phyloP scores from a whole-genome alignment of 2,113 vertebrate species.

The Oplegnathus fasciatus region DNA sequence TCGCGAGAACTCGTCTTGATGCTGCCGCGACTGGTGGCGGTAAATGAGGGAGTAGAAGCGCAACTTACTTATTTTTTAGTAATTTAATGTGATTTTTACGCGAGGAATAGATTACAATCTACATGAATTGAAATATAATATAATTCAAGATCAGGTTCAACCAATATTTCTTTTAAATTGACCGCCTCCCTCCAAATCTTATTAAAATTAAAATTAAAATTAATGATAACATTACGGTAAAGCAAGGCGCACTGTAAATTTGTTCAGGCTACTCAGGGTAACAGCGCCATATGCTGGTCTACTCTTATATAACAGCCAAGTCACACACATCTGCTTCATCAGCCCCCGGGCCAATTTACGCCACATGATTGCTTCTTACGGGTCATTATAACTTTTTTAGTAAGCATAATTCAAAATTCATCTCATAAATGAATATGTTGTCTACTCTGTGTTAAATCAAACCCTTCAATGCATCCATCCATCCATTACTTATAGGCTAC shows the following conservation, averaged over 20 bases:
- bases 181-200: not conserved
- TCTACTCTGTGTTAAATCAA: slow-evolving; percentile 37
- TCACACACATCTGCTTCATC: slow-evolving; percentile 6
- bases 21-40: slow-evolving; percentile 1
- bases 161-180: not conserved
- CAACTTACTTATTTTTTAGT: not conserved
- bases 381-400: slow-evolving; percentile 55
- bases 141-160: rapidly evolving
- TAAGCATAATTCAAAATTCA: slow-evolving; percentile 38
- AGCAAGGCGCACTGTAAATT: slow-evolving; percentile 12
- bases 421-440: slow-evolving; percentile 9
- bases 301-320: not conserved
- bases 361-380: slow-evolving; percentile 54
- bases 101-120: rapidly evolving
- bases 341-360: slow-evolving; percentile 26
- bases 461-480: slow-evolving; percentile 37
- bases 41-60: slow-evolving; percentile 48
- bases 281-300: slow-evolving; percentile 62
- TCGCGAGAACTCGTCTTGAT: slow-evolving; percentile 67
- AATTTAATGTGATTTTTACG: not conserved
- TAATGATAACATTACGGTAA: slow-evolving; percentile 51
- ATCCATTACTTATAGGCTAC: slow-evolving; percentile 40
- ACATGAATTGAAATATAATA: rapidly evolving
- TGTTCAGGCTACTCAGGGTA: not conserved
- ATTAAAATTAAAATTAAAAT: not conserved